A percentile compares a stretch with the other conserved stretches of the same genome.
phyloP scores from a whole-genome alignment of 1,140 invertebrate genomes.

The Heterodera carotae region DNA sequence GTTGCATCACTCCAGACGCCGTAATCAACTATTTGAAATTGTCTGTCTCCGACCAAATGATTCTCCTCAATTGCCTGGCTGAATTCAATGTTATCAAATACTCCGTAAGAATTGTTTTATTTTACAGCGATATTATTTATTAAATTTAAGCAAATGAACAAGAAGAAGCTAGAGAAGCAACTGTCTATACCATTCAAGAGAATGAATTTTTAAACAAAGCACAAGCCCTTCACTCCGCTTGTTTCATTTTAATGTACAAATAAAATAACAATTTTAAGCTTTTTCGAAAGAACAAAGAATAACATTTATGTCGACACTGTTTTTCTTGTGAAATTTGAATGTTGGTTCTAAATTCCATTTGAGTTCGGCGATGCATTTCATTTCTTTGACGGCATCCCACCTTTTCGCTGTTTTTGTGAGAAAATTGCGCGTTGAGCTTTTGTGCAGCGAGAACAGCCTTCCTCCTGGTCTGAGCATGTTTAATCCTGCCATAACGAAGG shows the following conservation, averaged over 20 bases:
- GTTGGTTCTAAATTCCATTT: conserved; percentile 35
- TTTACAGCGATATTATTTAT: not conserved
- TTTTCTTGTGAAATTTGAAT: conserved; percentile 34
- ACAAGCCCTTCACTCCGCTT: too few species aligned
- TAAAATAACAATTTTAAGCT: not conserved
- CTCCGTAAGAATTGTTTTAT: not conserved
- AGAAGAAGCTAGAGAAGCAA: not conserved
- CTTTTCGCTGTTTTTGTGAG: conserved; percentile 31
- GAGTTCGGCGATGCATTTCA: conserved; percentile 37
- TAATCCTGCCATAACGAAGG: conserved; percentile 37
- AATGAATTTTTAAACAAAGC: not conserved
- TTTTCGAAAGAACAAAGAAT: conserved; percentile 39
- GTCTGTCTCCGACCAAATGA: conserved; percentile 37
- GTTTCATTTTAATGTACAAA: too few species aligned
- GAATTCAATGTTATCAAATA: conserved; percentile 48
- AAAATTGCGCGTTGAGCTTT: conserved; percentile 31
- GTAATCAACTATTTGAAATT: conserved; percentile 38
- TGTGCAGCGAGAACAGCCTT: conserved; percentile 37
- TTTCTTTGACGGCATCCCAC: conserved; percentile 14
- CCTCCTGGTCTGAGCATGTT: conserved; percentile 29
- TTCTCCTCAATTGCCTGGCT: conserved; percentile 38
- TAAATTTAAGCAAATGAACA: conserved; percentile 4
- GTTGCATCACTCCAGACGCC: conserved; percentile 29
- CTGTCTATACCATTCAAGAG: conserved; percentile 17
- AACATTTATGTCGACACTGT: conserved; percentile 39